Percentiles rank a stretch among this genome's conserved stretches.
These are phyloP conservation scores for Pogonophryne albipinna DNA, from an alignment of 2,797 vertebrate genomes.

Conservation along the genomic window DNA sequence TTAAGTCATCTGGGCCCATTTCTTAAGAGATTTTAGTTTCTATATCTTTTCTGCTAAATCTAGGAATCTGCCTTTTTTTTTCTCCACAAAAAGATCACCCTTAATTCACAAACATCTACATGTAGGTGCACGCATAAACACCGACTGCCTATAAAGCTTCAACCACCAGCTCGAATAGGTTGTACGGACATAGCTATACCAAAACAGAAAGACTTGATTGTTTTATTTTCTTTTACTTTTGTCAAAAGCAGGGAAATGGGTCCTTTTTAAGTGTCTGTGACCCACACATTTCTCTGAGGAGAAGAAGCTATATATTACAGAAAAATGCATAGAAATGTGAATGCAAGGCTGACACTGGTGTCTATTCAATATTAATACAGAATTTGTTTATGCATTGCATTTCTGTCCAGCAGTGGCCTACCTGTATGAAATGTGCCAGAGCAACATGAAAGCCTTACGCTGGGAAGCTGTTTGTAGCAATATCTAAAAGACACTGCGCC, in stretches of 20 bases:
- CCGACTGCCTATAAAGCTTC: conserved; percentile 85
- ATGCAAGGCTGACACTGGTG: conserved; percentile 79
- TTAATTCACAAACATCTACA: conserved; percentile 58
- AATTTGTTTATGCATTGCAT: conserved; percentile 69
- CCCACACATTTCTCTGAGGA: conserved; percentile 65
- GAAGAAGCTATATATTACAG: conserved; percentile 66
- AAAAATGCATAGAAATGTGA: conserved; percentile 77
- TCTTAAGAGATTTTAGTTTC: conserved; percentile 62
- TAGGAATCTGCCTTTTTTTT: conserved; percentile 38
- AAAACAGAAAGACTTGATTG: conserved; percentile 80
- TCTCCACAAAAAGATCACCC: conserved; percentile 58
- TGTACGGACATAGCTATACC: conserved; percentile 86
- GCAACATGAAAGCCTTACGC: conserved; percentile 68
- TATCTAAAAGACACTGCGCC: conserved; percentile 53
- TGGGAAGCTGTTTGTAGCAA: conserved; percentile 66
- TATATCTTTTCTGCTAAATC: conserved; percentile 39
- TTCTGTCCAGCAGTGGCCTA: conserved; percentile 72
- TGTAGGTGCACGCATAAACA: conserved; percentile 67
- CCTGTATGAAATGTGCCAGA: conserved; percentile 65
- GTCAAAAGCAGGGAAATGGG: conserved; percentile 72
- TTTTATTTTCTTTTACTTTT: conserved; percentile 43
- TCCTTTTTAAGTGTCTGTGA: conserved; percentile 51
- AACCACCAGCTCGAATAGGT: conserved; percentile 84
- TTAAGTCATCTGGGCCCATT: conserved; percentile 70
- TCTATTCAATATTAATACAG: conserved; percentile 57